phyloP scores from a whole-genome alignment of 2,797 vertebrate genomes.

The Centroberyx gerrardi region DNA sequence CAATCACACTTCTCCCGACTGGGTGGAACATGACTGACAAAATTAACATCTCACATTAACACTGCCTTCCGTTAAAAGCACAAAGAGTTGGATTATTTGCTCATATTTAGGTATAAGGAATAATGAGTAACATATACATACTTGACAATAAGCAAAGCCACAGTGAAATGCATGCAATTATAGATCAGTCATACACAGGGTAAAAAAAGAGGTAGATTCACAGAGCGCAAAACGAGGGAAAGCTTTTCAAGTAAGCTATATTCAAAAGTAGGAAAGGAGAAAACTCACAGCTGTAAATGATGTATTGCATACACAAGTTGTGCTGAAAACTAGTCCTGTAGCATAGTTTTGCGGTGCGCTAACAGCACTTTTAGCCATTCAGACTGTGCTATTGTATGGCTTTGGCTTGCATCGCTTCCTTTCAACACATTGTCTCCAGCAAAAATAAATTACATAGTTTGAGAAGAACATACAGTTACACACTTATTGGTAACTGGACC shows the following conservation, averaged over 20 bases:
- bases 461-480: conserved; percentile 49
- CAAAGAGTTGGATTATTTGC: conserved; percentile 31
- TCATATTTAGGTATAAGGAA: conserved; percentile 15
- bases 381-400: conserved; percentile 73
- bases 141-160: conserved; percentile 46
- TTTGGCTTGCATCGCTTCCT: conserved; percentile 77
- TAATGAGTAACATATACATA: conserved; percentile 37
- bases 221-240: conserved; percentile 60
- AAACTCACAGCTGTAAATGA: conserved; percentile 60
- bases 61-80: conserved; percentile 36
- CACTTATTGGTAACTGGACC: conserved; percentile 51
- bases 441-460: conserved; percentile 58
- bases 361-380: conserved; percentile 59
- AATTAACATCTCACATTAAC: conserved; percentile 28
- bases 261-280: conserved; percentile 45
- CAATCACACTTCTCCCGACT: conserved; percentile 42
- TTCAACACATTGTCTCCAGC: conserved; percentile 64
- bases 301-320: conserved; percentile 78
- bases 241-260: conserved; percentile 47
- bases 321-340: conserved; percentile 51
- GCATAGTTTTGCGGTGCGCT: conserved; percentile 66
- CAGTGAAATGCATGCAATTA: conserved; percentile 69
- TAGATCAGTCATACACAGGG: conserved; percentile 52
- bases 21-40: conserved; percentile 26
- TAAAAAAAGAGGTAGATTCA: conserved; percentile 83